Evolutionary conservation across 2,888 invertebrate species (phyloP).

Genomic region (Spodoptera picta): DNA sequence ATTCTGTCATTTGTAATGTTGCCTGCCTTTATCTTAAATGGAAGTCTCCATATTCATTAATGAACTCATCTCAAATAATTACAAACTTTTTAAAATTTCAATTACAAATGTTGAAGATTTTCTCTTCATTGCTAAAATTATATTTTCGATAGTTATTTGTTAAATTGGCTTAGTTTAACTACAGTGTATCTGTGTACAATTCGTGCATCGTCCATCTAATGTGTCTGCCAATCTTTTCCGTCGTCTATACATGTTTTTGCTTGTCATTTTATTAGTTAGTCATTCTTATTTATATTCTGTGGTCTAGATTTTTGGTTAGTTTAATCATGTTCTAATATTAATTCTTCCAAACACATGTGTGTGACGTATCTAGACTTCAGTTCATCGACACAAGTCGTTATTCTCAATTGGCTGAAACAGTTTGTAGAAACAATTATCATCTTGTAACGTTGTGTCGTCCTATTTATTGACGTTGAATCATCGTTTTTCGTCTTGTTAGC

Average conservation of each 20-base stretch:
- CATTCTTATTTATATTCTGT: constrained; percentile 30
- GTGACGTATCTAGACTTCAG: constrained; percentile 60
- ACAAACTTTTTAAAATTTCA: constrained; percentile 4
- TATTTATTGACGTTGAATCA: constrained; percentile 73
- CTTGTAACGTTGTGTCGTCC: constrained; percentile 66
- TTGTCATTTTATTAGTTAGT: constrained; percentile 8
- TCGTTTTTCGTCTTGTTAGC: constrained; percentile 68
- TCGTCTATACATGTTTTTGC: no score
- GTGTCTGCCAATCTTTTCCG: no score
- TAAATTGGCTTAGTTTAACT: no score
- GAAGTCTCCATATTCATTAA: constrained; percentile 20
- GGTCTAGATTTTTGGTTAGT: constrained; percentile 27
- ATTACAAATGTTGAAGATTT: no score
- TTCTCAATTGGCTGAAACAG: constrained; percentile 74
- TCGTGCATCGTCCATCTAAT: no score
- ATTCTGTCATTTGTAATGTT: constrained; percentile 39
- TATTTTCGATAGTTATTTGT: no score
- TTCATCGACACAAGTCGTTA: constrained; percentile 79
- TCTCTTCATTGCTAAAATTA: no score
- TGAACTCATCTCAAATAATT: constrained; percentile 30
- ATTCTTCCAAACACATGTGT: constrained; percentile 40
- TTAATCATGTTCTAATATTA: constrained; percentile 51
- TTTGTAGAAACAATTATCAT: constrained; percentile 78
- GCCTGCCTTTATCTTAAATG: constrained; percentile 37
- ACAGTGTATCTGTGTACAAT: no score